These are phyloP conservation scores for Streptopelia turtur DNA, from an alignment of 2,797 vertebrate species.

Conservation along the genomic window DNA sequence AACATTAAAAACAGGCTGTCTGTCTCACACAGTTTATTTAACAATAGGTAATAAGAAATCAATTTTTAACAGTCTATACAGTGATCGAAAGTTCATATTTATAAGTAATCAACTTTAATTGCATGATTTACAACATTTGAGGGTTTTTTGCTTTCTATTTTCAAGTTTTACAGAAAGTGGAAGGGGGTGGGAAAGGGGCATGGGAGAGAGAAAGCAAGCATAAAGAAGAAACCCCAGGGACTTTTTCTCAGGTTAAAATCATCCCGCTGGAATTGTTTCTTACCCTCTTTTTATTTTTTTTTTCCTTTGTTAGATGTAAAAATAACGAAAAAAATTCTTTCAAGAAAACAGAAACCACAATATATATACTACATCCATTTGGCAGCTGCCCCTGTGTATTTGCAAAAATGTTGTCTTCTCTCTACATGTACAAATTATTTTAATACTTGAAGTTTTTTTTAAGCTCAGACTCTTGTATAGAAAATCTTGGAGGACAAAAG, in stretches of 20 bases:
- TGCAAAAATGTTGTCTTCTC: constrained; percentile 82
- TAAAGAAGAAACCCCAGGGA: constrained; percentile 79
- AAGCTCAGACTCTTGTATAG: constrained; percentile 83
- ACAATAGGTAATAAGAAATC: constrained; percentile 89
- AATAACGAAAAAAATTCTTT: constrained; percentile 84
- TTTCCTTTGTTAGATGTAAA: constrained; percentile 84
- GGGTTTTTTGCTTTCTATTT: constrained; percentile 85
- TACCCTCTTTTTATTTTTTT: constrained; percentile 79
- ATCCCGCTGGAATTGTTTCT: constrained; percentile 79
- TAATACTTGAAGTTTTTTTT: constrained; percentile 83
- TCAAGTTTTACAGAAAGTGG: constrained; percentile 86
- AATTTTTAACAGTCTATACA: constrained; percentile 89
- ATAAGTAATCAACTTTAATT: constrained; percentile 88
- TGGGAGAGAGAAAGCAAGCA: constrained; percentile 79
- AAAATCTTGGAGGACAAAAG: constrained; percentile 86
- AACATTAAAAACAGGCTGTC: constrained; percentile 74
- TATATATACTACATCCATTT: constrained; percentile 86
- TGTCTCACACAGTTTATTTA: constrained; percentile 90
- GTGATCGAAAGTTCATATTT: constrained; percentile 88
- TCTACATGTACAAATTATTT: constrained; percentile 86
- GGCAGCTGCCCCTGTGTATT: constrained; percentile 85
- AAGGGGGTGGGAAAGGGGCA: constrained; percentile 61
- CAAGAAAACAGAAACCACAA: constrained; percentile 85
- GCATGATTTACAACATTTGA: constrained; percentile 88
- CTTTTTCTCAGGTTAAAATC: constrained; percentile 79